phyloP scores from a whole-genome alignment of 2,113 vertebrate species.

The Meleagris gallopavo region DNA sequence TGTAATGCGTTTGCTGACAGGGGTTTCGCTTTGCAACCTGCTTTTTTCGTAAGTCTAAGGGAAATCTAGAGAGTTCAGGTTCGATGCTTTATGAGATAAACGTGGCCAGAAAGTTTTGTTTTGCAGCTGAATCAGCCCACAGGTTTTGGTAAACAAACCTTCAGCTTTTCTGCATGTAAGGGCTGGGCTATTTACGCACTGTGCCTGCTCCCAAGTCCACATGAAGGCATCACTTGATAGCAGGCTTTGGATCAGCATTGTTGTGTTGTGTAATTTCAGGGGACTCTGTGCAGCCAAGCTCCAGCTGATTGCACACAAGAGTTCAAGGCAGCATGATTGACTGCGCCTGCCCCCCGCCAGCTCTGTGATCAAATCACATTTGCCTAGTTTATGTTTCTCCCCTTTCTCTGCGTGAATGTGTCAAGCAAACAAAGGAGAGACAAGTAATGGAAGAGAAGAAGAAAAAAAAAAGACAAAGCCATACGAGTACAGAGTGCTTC shows the following conservation, averaged over 20 bases:
- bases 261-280: background rate
- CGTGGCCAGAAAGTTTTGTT: background rate
- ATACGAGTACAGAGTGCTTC: background rate
- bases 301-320: background rate
- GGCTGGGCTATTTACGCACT: background rate
- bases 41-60: conserved; percentile 6
- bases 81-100: background rate
- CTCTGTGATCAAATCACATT: conserved; percentile 43
- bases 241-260: background rate
- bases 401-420: conserved; percentile 19
- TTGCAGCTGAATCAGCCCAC: background rate
- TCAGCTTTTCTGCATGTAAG: background rate
- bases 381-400: conserved; percentile 35
- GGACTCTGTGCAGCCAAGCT: background rate
- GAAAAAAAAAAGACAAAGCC: background rate
- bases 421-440: conserved; percentile 46
- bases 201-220: rapidly evolving
- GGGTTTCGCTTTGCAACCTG: background rate
- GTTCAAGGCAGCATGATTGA: background rate
- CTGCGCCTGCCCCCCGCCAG: conserved; percentile 45
- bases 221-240: background rate
- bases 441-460: background rate
- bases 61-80: conserved; percentile 21
- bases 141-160: background rate
- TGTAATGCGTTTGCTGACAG: background rate